These are phyloP conservation scores for Drosophila lacertosa DNA, from an alignment of 1,140 invertebrate genomes.

Conservation along the genomic window DNA sequence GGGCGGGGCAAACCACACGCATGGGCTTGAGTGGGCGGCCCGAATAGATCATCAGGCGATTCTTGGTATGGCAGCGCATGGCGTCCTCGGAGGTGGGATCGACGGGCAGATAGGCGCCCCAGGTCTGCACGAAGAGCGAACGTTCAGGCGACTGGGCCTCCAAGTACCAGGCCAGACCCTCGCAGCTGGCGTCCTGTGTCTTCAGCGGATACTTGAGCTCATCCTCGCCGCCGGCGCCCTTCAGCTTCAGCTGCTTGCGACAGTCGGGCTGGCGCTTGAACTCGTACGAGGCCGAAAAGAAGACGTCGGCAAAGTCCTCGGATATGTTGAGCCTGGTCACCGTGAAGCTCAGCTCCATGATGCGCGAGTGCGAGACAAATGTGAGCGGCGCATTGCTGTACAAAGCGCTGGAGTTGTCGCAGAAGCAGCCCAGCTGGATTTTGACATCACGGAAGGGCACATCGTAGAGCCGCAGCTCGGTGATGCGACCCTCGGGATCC, in stretches of 20 bases:
- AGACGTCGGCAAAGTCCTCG: slow-evolving; percentile 88
- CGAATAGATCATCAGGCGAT: slow-evolving; percentile 87
- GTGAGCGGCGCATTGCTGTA: slow-evolving; percentile 85
- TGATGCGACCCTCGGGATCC: slow-evolving; percentile 85
- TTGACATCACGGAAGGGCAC: slow-evolving; percentile 88
- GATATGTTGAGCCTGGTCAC: slow-evolving; percentile 88
- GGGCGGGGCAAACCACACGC: slow-evolving; percentile 90
- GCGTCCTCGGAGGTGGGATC: slow-evolving; percentile 85
- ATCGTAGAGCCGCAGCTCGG: slow-evolving; percentile 87
- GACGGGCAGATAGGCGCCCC: slow-evolving; percentile 87
- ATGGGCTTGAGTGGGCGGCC: slow-evolving; percentile 87
- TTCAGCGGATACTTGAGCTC: slow-evolving; percentile 86
- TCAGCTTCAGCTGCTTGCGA: slow-evolving; percentile 87
- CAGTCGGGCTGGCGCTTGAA: slow-evolving; percentile 88
- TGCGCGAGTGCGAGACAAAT: slow-evolving; percentile 87
- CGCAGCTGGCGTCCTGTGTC: slow-evolving; percentile 88
- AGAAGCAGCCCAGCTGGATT: slow-evolving; percentile 87
- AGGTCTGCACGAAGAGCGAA: slow-evolving; percentile 90
- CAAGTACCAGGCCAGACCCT: slow-evolving; percentile 90
- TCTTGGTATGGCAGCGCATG: slow-evolving; percentile 87
- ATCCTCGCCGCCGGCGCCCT: slow-evolving; percentile 87
- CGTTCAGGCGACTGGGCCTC: slow-evolving; percentile 89
- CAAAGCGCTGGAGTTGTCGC: slow-evolving; percentile 87
- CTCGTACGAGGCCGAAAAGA: slow-evolving; percentile 89
- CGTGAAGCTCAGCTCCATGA: slow-evolving; percentile 87